Percentiles rank a stretch among this genome's conserved stretches.
Evolutionary conservation across 2,113 vertebrate genomes (phyloP).

Genomic region (Hippocampus mohnikei): DNA sequence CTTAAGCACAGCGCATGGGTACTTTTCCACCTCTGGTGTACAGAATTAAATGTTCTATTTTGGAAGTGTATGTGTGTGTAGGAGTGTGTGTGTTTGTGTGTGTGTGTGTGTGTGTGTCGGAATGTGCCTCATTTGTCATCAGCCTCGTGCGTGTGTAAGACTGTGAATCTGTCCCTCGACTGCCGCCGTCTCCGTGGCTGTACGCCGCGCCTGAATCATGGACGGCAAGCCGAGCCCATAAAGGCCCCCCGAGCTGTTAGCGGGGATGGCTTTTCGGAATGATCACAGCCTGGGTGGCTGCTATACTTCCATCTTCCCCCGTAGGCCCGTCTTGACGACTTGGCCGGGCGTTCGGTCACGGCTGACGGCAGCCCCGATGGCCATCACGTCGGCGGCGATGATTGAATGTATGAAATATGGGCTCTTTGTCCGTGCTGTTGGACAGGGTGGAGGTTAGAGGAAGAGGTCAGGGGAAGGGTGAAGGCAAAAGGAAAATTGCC

Average conservation of each 20-base stretch:
- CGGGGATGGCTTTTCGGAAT: slow-evolving; percentile 63
- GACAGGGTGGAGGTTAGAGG: slow-evolving; percentile 63
- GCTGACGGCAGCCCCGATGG: slow-evolving; percentile 62
- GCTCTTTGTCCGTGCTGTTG: slow-evolving; percentile 64
- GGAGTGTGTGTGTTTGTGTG: slow-evolving; percentile 5
- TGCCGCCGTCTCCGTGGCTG: slow-evolving; percentile 59
- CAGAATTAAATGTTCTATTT: background rate
- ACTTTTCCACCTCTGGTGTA: background rate
- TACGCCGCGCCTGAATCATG: slow-evolving; percentile 63
- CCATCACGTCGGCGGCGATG: slow-evolving; percentile 64
- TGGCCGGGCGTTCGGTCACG: slow-evolving; percentile 50
- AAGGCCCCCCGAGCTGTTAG: slow-evolving; percentile 65
- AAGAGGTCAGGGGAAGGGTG: slow-evolving; percentile 64
- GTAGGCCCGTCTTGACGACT: slow-evolving; percentile 44
- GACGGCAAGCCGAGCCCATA: slow-evolving; percentile 52
- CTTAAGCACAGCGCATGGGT: background rate
- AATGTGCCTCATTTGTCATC: slow-evolving; percentile 24
- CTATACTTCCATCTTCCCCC: slow-evolving; percentile 47
- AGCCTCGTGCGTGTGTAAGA: slow-evolving; percentile 4
- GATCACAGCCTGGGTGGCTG: slow-evolving; percentile 53
- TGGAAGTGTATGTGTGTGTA: background rate
- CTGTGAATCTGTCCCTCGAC: slow-evolving; percentile 58
- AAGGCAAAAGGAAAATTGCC: slow-evolving; percentile 67
- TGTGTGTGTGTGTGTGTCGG: slow-evolving; percentile 13
- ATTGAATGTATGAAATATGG: slow-evolving; percentile 72